Percentiles rank a stretch among this genome's conserved stretches.
Evolutionary conservation across 92 coral and sea anemone genomes (phyloP).

Genomic region (Montipora capitata): DNA sequence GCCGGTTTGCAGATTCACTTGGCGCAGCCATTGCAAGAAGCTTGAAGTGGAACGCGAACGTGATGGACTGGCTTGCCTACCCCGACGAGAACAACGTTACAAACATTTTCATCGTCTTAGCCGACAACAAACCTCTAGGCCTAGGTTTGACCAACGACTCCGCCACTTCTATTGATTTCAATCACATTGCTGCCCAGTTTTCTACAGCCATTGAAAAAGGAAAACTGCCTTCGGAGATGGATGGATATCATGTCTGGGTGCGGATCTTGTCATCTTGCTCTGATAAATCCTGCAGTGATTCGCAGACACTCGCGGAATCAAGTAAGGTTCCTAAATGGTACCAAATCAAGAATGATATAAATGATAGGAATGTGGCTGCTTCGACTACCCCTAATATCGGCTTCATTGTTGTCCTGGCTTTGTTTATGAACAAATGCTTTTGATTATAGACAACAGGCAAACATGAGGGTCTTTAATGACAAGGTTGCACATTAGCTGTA

Average conservation of each 20-base stretch:
- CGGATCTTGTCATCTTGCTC: constrained; percentile 54
- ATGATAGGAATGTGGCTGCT: not conserved
- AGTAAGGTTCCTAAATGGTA: constrained; percentile 44
- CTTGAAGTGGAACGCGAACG: constrained; percentile 56
- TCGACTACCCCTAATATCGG: not conserved
- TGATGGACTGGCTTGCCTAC: constrained; percentile 64
- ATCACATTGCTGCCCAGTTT: constrained; percentile 16
- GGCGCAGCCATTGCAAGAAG: constrained; percentile 44
- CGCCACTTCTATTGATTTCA: constrained; percentile 37
- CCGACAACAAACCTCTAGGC: constrained; percentile 56
- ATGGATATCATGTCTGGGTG: constrained; percentile 62
- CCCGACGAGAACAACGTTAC: not conserved
- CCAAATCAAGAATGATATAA: not conserved
- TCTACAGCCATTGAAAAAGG: constrained; percentile 49
- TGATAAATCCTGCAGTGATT: constrained; percentile 58
- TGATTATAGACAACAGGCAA: not conserved
- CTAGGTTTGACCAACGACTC: constrained; percentile 23
- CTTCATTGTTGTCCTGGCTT: not conserved
- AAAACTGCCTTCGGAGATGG: constrained; percentile 49
- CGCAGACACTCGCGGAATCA: constrained; percentile 58
- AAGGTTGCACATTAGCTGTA: too few species aligned
- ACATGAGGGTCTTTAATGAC: too few species aligned
- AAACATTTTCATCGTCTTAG: constrained; percentile 51
- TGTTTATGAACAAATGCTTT: not conserved
- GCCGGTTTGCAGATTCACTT: too few species aligned